Evolutionary conservation across 1,140 invertebrate genomes (phyloP).

Genomic region (Heliothis subflexa): DNA sequence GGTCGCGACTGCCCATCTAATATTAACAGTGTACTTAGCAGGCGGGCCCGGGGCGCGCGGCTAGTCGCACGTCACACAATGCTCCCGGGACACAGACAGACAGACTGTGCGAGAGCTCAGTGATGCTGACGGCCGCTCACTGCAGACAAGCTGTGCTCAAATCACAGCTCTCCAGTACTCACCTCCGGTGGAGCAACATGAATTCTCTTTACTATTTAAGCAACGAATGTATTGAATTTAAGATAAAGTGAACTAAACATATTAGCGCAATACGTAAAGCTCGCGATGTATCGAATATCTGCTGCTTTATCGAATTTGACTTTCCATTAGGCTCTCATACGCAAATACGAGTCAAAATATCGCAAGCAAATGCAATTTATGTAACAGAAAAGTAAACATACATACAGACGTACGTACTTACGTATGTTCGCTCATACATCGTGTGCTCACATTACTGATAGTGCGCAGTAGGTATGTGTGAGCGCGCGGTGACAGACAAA

Average conservation of each 20-base stretch:
- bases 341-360: slow-evolving; percentile 13
- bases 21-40: not conserved
- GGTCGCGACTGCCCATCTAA: not conserved
- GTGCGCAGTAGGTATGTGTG: not conserved
- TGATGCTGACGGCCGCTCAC: no score
- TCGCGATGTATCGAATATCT: not conserved
- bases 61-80: no score
- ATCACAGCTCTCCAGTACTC: no score
- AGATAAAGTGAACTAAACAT: no score
- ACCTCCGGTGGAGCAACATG: no score
- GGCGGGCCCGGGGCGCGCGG: no score
- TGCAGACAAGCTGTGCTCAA: no score
- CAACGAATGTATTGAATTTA: no score
- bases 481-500: not conserved
- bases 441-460: not conserved
- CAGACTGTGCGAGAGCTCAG: no score
- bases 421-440: not conserved
- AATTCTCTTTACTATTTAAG: no score
- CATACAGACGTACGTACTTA: not conserved
- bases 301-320: not conserved
- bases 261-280: not conserved
- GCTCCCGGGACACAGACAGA: no score
- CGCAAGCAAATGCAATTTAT: slow-evolving; percentile 9
- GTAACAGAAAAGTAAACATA: not conserved
- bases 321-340: slow-evolving; percentile 3